Evolutionary conservation across 2,113 vertebrate species (phyloP), one percentile per base, ranked within the genome.

Genomic region (Pagrus major): DNA sequence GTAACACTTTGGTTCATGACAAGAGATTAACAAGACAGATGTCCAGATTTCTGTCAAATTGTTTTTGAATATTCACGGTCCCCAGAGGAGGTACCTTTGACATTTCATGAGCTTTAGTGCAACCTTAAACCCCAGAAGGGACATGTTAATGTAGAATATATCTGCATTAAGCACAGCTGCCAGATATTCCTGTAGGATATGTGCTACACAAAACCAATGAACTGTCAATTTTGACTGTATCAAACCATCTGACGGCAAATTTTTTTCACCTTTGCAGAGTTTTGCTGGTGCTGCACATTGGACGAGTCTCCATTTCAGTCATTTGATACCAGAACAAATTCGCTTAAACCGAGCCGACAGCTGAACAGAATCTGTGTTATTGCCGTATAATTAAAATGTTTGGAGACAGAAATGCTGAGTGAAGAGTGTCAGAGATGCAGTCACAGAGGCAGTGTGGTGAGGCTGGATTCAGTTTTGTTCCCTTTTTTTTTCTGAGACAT

Each of bases 381-480:
- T 39, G 44, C 60, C 9, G n/a, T 23, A 54, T 66, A 66, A 56
- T 25, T 72, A 27, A 61, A 8, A 49, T 58, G 46, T 68, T 20
- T 15, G 67, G 37, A 25, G 41, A 1, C 35, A 52, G 51, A 31
- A 41, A 7, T 46, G 66, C 42, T 54, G 66, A 61, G 71, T 39
- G 55, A 76, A 10, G 59, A 54, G 21, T 31, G 52, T 78, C 77
- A 35, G 69, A 46, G 64, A 46, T 47, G 27, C 56, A 81, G 67
- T 59, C n/a, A 9, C 51, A 23, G 46, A 25, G 60, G 31, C 44
- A 12, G 18, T 7, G 33, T 5, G 54, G 9, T 6, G 14, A 12
- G 42, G 60, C 35, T 35, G 49, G 46, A 39, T 9, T 35, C 69
- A 21, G 14, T 25, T 46, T n/a, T 33, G 39, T 46, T 59, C 20